Base-by-base conservation (phyloP, 1,140 invertebrate genomes). In the Drosophila kepulauana region DNA sequence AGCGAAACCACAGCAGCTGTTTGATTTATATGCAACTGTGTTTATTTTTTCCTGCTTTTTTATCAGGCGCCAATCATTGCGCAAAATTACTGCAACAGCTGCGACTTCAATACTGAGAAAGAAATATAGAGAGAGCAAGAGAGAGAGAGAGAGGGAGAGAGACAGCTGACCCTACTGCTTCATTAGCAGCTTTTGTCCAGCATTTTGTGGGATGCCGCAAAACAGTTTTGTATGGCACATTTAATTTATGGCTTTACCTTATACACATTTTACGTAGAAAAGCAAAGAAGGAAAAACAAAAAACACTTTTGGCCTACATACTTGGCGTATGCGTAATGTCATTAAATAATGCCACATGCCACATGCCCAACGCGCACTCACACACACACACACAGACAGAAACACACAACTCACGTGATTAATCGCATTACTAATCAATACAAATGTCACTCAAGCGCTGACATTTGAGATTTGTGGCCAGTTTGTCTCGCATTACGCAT, bases 401-500 rank as follows among this genome's bases (percentile, higher is more conserved):
- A 20, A 2, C 16, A 16, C 43, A 46, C 61, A 66, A 64, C 33
- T 71, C 79, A 87, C 69, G 68, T 88, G 84, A 88, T 88, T 88
- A 88, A 88, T 88, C 84, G 80, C 73, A 78, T 88, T 84, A 88
- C 84, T 88, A 88, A 88, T 88, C 84, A 88, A 88, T 88, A 88
- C 85, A 84, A 88, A 88, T 88, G 84, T 84, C 84, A 84, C 73
- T 88, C 85, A 75, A 72, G 67, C 67, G 69, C 57, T 81, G 84
- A 89, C 80, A 88, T 88, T 88, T 84, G 81, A 89, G 84, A 89
- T 89, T 89, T 89, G 84, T 89, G 84, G 79, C 68, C 75, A 78
- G 57, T 76, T 72, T 70, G 58, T 61, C 65, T 82, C 73, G 57
- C 59, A 78, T 88, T 88, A 88, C 85, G 63, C 85, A 88, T 88